Evolutionary conservation across 1,140 invertebrate species (phyloP).

Genomic region (Calycopis cecrops): DNA sequence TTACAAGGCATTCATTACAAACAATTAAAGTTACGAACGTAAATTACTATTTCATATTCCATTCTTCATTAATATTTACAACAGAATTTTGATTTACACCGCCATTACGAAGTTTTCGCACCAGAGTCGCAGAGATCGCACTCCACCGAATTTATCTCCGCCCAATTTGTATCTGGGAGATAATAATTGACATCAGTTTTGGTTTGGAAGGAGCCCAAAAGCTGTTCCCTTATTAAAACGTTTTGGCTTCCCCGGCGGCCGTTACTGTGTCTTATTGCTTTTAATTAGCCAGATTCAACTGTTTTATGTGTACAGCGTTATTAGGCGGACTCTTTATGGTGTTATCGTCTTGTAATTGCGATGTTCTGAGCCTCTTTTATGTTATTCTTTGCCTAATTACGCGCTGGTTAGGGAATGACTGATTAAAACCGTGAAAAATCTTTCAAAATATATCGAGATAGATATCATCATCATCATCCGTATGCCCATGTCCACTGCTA

Average conservation of each 20-base stretch:
- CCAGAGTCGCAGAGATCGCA: slow-evolving; percentile 1
- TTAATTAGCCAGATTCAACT: slow-evolving; percentile 20
- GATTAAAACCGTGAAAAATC: no score
- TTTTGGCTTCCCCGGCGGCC: slow-evolving; percentile 16
- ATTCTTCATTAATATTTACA: slow-evolving; percentile 6
- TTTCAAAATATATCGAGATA: no score
- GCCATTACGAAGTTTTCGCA: slow-evolving; percentile 4
- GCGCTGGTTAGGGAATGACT: no score
- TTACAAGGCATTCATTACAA: no score
- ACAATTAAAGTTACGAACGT: slow-evolving; percentile 4
- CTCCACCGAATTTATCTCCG: slow-evolving; percentile 16
- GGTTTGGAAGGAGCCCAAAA: slow-evolving; percentile 20
- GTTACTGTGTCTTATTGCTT: slow-evolving; percentile 18
- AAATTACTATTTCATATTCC: slow-evolving; percentile 8
- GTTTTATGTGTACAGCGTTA: slow-evolving; percentile 19
- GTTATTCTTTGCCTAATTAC: no score
- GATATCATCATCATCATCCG: no score
- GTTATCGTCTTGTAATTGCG: slow-evolving; percentile 3
- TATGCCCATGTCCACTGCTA: no score
- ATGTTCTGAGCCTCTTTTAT: no score
- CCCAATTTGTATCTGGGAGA: slow-evolving; percentile 20
- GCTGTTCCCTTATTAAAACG: slow-evolving; percentile 23
- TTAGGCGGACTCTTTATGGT: slow-evolving; percentile 12
- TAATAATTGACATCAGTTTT: slow-evolving; percentile 26
- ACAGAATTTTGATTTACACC: neutral